Percentiles rank a stretch among this genome's conserved stretches.
Evolutionary conservation across 2,113 vertebrate genomes (phyloP).

Genomic region (Picathartes gymnocephalus): DNA sequence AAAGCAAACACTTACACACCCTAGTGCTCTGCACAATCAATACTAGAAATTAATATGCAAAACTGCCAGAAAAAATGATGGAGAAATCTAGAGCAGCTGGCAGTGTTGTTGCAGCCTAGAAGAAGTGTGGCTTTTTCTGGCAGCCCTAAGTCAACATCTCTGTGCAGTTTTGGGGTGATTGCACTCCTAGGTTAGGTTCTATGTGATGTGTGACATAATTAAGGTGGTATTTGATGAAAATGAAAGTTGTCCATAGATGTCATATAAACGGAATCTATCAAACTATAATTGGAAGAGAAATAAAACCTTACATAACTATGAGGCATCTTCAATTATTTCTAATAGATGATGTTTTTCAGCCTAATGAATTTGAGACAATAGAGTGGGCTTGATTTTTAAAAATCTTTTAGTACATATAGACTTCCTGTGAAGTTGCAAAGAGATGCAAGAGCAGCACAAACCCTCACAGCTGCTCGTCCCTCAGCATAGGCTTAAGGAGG

Average conservation of each 20-base stretch:
- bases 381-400: background rate
- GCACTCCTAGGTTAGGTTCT: background rate
- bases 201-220: background rate
- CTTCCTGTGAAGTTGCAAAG: background rate
- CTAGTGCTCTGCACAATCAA: background rate
- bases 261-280: background rate
- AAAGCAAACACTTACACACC: background rate
- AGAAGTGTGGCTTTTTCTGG: background rate
- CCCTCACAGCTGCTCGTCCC: background rate
- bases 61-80: background rate
- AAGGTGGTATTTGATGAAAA: background rate
- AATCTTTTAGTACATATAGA: background rate
- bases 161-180: background rate
- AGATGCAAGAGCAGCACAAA: background rate
- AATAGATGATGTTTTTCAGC: background rate
- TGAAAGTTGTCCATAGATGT: background rate
- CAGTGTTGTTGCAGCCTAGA: background rate
- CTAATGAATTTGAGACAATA: background rate
- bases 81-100: background rate
- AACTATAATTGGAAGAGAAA: background rate
- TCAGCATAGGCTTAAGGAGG: background rate
- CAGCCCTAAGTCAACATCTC: background rate
- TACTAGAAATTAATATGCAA: conserved; percentile 22
- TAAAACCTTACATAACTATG: background rate
- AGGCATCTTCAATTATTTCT: background rate